Evolutionary conservation across 2,888 invertebrate species (phyloP).

Genomic region (Pseudococcus viburni): DNA sequence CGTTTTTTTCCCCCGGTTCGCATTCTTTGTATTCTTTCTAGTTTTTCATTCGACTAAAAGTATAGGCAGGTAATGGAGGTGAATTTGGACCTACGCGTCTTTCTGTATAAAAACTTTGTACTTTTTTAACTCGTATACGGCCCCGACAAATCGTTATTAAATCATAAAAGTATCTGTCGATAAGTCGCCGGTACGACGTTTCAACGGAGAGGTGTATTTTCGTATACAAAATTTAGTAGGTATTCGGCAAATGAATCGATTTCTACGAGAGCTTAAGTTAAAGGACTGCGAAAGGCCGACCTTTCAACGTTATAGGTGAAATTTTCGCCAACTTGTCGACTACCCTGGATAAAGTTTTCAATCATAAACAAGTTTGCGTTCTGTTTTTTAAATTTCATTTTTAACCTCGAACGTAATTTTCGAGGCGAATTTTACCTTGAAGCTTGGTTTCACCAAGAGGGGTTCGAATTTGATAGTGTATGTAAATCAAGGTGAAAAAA

Average conservation of each 20-base stretch:
- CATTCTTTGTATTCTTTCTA: neutral
- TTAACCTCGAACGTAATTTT: neutral
- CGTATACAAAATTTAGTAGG: neutral
- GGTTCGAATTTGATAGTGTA: too few species aligned
- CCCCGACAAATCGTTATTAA: neutral
- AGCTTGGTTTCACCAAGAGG: too few species aligned
- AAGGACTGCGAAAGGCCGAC: neutral
- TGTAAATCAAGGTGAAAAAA: too few species aligned
- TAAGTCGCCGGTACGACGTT: neutral
- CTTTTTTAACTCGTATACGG: neutral
- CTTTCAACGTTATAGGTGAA: neutral
- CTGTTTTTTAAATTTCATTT: neutral
- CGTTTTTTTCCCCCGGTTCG: too few species aligned
- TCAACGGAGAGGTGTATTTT: neutral
- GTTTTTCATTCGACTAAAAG: constrained; percentile 38
- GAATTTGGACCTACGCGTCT: neutral
- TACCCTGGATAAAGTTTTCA: neutral
- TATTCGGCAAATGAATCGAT: neutral
- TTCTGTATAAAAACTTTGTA: neutral
- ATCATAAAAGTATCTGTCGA: constrained; percentile 23
- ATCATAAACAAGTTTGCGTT: neutral
- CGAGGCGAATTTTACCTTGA: neutral
- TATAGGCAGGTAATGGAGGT: neutral
- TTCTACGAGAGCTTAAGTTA: neutral
- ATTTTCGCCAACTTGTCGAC: neutral